phyloP scores from a whole-genome alignment of 2,888 invertebrate species.

The Acholoe squamosa region DNA sequence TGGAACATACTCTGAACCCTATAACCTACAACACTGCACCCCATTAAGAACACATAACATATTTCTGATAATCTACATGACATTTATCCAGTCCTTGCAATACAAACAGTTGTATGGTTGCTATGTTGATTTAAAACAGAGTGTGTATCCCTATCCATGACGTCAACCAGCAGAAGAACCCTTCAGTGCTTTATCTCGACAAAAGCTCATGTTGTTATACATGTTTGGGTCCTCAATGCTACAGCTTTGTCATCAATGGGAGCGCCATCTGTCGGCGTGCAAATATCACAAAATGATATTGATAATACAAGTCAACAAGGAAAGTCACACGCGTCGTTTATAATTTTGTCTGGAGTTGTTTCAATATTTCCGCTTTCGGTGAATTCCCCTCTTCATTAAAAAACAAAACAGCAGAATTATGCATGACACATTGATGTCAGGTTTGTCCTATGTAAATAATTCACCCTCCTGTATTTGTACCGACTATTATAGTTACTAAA shows the following conservation, averaged over 20 bases:
- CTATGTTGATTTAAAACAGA: too few species aligned
- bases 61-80: too few species aligned
- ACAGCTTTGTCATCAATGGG: neutral
- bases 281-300: neutral
- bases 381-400: neutral
- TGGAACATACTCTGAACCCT: too few species aligned
- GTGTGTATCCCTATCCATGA: neutral
- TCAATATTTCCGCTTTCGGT: conserved; percentile 15
- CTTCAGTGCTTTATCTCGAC: neutral
- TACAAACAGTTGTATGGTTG: too few species aligned
- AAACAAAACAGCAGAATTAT: neutral
- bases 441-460: neutral
- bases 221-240: neutral
- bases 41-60: too few species aligned
- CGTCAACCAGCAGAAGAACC: neutral
- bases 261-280: neutral
- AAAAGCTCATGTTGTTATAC: conserved; percentile 1
- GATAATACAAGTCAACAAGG: neutral
- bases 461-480: neutral
- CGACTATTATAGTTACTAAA: neutral
- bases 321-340: conserved; percentile 12
- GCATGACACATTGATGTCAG: neutral
- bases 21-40: too few species aligned
- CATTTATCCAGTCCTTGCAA: too few species aligned
- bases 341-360: neutral